phyloP scores from a whole-genome alignment of 2,113 vertebrate genomes.

The Chamaea fasciata region DNA sequence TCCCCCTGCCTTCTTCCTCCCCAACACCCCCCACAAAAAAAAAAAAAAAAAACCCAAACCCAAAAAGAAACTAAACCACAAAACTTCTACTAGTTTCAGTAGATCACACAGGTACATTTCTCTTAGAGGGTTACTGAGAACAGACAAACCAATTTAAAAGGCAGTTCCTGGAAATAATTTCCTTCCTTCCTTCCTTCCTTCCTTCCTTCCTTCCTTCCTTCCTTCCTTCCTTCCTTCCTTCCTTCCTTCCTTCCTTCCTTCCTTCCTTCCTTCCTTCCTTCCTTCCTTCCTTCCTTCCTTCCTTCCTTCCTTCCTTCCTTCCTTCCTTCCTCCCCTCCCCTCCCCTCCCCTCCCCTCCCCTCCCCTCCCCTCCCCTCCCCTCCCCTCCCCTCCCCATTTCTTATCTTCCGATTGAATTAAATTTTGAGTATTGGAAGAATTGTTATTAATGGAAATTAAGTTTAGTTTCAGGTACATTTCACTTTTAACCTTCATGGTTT shows the following conservation, averaged over 20 bases:
- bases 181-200: too few relatives aligned
- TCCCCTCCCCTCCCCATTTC: too few relatives aligned
- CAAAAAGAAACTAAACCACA: not conserved
- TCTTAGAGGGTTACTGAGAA: not conserved
- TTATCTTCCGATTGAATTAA: not conserved
- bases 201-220: too few relatives aligned
- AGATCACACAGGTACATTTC: not conserved
- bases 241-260: too few relatives aligned
- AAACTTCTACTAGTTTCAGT: not conserved
- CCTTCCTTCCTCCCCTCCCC: too few relatives aligned
- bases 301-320: not conserved
- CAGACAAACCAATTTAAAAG: not conserved
- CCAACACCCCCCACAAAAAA: rapidly evolving
- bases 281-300: not conserved
- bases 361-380: too few relatives aligned
- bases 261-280: too few relatives aligned
- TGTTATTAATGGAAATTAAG: not conserved
- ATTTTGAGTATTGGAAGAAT: not conserved
- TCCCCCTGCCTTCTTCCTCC: not conserved
- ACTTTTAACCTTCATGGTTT: not conserved
- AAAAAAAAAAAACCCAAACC: too few relatives aligned
- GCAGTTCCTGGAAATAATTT: not conserved
- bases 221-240: too few relatives aligned
- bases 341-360: too few relatives aligned
- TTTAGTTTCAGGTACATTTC: not conserved